Evolutionary conservation across 2,113 vertebrate species (phyloP).

Genomic region (Thamnophis sirtalis): DNA sequence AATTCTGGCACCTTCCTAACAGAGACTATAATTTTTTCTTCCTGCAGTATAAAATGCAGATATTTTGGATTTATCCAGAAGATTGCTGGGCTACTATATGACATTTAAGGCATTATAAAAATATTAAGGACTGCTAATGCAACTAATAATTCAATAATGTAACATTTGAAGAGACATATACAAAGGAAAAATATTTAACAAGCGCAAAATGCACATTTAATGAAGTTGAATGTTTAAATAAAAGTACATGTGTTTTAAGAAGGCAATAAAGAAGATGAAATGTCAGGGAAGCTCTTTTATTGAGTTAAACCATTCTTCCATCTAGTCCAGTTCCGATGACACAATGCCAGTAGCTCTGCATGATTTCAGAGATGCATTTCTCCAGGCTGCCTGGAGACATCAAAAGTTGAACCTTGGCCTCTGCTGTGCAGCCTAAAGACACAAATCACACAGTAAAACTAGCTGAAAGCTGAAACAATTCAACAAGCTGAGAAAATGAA

Average conservation of each 20-base stretch:
- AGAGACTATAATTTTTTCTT: background rate
- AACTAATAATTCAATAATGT: background rate
- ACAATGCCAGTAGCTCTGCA: background rate
- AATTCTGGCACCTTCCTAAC: background rate
- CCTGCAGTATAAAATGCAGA: background rate
- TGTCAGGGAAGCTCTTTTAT: background rate
- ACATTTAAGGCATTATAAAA: background rate
- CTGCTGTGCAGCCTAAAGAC: background rate
- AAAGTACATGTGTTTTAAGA: background rate
- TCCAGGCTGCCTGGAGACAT: background rate
- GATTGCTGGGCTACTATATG: too few relatives aligned
- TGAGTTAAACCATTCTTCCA: background rate
- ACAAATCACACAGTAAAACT: background rate
- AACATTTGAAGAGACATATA: background rate
- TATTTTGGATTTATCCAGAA: background rate
- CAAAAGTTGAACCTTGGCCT: background rate
- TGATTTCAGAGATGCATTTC: background rate
- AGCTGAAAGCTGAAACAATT: background rate
- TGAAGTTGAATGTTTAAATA: background rate
- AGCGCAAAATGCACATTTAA: background rate
- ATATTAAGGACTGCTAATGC: background rate
- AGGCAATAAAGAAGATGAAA: background rate
- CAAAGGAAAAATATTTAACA: background rate
- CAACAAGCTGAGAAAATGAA: background rate
- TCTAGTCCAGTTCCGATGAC: background rate